A percentile compares a stretch with the other conserved stretches of the same genome.
These are phyloP conservation scores for Pitta sordida DNA, from an alignment of 2,113 vertebrate genomes.

Conservation along the genomic window DNA sequence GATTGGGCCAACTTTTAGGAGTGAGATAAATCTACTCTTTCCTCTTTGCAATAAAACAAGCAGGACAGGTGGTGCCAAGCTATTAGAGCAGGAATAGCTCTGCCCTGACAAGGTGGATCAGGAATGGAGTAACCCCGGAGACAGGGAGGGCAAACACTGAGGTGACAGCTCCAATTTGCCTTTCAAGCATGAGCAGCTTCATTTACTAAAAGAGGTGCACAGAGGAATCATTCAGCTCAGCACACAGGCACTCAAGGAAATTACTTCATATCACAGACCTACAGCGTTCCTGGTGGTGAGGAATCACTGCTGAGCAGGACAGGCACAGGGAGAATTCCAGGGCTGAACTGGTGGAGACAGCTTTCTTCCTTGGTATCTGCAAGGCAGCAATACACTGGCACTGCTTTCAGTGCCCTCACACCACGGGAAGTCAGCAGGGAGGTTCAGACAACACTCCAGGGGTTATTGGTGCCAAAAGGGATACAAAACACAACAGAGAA, in stretches of 20 bases:
- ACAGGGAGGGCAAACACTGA: not conserved
- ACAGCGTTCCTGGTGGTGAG: not conserved
- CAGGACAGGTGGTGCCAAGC: fast-evolving
- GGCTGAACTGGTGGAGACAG: not conserved
- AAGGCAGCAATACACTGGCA: not conserved
- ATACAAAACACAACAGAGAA: not conserved
- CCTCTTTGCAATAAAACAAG: not conserved
- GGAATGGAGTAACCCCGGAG: not conserved
- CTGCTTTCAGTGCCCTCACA: not conserved
- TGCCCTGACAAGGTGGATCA: not conserved
- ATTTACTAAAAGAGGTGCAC: fast-evolving
- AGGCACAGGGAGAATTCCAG: not conserved
- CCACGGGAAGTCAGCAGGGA: not conserved
- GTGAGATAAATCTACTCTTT: not conserved
- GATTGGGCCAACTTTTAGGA: not conserved
- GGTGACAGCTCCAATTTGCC: not conserved
- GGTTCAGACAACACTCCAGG: not conserved
- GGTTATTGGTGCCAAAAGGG: not conserved
- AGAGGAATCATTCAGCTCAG: not conserved
- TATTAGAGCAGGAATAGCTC: not conserved
- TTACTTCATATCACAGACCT: not conserved
- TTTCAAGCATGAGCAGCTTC: not conserved
- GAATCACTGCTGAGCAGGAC: not conserved
- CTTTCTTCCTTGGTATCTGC: not conserved
- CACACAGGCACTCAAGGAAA: not conserved